Conservation (phyloP, 2,888 invertebrate species). For the Archips crataeganus region DNA sequence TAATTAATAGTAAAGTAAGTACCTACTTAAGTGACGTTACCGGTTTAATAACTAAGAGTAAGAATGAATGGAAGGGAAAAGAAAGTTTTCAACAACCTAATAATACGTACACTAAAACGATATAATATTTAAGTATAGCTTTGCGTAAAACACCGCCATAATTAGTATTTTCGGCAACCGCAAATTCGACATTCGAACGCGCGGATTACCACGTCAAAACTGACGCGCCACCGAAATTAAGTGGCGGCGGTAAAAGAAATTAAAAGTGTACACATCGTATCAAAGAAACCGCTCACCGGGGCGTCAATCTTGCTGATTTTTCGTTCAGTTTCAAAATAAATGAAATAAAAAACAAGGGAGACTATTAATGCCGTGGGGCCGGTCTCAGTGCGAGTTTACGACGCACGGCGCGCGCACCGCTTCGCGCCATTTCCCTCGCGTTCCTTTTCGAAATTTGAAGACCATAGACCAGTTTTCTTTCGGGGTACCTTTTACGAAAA, state of each 20-base stretch:
- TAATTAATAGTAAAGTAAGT: not conserved
- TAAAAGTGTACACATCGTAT: slow-evolving; percentile 48
- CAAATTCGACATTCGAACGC: slow-evolving; percentile 47
- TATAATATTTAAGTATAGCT: slow-evolving; percentile 3
- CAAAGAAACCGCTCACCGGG: slow-evolving; percentile 66
- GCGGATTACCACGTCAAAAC: slow-evolving; percentile 72
- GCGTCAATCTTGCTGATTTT: slow-evolving; percentile 76
- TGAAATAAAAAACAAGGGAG: slow-evolving; percentile 67
- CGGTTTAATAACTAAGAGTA: not conserved
- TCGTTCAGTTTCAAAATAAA: slow-evolving; percentile 75
- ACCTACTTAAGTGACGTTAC: not conserved
- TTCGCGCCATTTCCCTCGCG: slow-evolving; percentile 59
- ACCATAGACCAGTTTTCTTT: slow-evolving; percentile 44
- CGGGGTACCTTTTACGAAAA: slow-evolving; percentile 52
- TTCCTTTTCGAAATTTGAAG: slow-evolving; percentile 52
- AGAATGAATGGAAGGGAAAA: slow-evolving; percentile 29
- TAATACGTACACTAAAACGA: not conserved
- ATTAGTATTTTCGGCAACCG: slow-evolving; percentile 42
- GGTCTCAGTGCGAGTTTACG: slow-evolving; percentile 77
- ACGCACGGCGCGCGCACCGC: slow-evolving; percentile 74
- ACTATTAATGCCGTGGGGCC: slow-evolving; percentile 69
- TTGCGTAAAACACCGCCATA: slow-evolving; percentile 22
- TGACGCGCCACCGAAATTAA: slow-evolving; percentile 71
- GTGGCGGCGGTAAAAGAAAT: slow-evolving; percentile 55
- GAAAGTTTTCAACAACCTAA: slow-evolving; percentile 19